Percentiles rank a stretch among this genome's conserved stretches.
Evolutionary conservation across 2,113 vertebrate genomes (phyloP).

Genomic region (Grus americana): DNA sequence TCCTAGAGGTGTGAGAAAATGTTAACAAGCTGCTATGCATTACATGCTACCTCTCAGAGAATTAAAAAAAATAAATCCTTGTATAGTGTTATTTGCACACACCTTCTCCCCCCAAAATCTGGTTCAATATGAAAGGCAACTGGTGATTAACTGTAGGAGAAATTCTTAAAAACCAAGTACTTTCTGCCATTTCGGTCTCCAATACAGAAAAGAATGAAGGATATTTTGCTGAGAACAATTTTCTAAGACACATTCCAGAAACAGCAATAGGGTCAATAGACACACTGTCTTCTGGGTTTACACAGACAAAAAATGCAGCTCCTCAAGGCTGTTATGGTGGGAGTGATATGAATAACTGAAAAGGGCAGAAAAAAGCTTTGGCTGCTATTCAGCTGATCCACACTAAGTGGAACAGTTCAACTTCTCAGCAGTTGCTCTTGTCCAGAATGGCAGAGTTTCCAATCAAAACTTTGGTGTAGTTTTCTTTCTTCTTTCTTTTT

Average conservation of each 20-base stretch:
- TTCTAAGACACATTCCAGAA: constrained; percentile 56
- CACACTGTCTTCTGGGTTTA: constrained; percentile 56
- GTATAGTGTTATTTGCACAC: neutral
- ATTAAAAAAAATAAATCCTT: neutral
- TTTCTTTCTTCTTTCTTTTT: neutral
- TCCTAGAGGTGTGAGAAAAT: neutral
- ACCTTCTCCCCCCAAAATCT: neutral
- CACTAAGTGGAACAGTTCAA: constrained; percentile 20
- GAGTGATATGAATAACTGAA: constrained; percentile 57
- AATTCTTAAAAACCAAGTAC: neutral
- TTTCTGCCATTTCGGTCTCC: neutral
- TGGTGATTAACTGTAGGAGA: neutral
- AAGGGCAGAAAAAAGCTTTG: constrained; percentile 53
- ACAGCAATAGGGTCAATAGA: constrained; percentile 56
- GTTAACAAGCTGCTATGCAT: neutral
- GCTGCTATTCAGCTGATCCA: constrained; percentile 13
- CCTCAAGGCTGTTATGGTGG: constrained; percentile 40
- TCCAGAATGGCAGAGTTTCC: constrained; percentile 39
- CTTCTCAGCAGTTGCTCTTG: neutral
- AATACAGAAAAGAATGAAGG: neutral
- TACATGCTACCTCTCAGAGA: neutral
- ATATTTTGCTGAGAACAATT: constrained; percentile 30
- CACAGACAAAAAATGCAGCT: constrained; percentile 53
- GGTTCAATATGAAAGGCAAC: neutral
- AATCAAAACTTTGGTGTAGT: constrained; percentile 21